phyloP scores from a whole-genome alignment of 2,113 vertebrate genomes.

The Aleadryas rufinucha region DNA sequence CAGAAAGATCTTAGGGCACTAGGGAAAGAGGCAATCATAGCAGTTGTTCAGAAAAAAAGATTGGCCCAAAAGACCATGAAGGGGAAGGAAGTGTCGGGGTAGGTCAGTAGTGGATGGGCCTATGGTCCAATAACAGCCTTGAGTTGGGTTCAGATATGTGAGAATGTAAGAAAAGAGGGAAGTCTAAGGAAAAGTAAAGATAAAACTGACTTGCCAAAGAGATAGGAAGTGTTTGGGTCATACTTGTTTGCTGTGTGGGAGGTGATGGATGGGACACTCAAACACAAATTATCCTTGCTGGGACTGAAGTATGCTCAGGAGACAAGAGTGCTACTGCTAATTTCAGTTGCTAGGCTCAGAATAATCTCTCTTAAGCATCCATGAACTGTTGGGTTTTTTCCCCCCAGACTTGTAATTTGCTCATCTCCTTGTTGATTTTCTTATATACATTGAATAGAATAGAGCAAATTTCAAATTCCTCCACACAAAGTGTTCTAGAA shows the following conservation, averaged over 20 bases:
- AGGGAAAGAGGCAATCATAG: neutral
- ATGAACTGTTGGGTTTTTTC: neutral
- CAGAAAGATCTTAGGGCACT: neutral
- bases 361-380: neutral
- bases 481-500: neutral
- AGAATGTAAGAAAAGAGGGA: neutral
- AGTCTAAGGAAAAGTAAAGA: neutral
- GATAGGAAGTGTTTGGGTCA: neutral
- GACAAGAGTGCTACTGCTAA: neutral
- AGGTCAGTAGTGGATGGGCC: neutral
- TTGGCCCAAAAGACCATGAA: neutral
- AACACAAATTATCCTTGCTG: neutral
- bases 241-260: neutral
- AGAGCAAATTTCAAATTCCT: neutral
- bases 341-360: neutral
- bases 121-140: neutral
- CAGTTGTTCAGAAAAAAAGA: neutral
- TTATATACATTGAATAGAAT: neutral
- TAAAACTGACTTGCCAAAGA: neutral
- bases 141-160: neutral
- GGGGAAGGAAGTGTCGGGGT: neutral
- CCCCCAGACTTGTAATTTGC: neutral
- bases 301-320: neutral
- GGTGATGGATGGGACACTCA: neutral
- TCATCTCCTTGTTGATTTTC: neutral